These are phyloP conservation scores for Falco cherrug DNA, from an alignment of 2,797 vertebrate species.

Conservation along the genomic window DNA sequence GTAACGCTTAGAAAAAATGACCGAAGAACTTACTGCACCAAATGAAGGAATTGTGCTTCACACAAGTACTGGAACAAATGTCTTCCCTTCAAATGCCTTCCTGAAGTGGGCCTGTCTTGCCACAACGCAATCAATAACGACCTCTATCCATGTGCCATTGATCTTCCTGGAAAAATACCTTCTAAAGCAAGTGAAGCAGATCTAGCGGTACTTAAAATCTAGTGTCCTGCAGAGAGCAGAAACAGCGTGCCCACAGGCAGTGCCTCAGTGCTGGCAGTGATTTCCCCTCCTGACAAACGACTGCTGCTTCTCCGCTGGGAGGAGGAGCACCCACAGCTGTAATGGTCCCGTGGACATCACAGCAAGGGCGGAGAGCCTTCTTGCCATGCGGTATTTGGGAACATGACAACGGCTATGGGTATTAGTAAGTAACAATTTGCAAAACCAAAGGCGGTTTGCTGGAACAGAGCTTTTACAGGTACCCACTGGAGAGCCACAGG, in stretches of 20 bases:
- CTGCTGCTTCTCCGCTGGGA: not conserved
- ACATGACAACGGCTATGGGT: not conserved
- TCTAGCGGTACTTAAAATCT: not conserved
- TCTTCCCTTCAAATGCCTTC: not conserved
- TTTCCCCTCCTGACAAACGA: not conserved
- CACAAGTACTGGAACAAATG: not conserved
- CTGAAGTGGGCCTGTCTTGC: not conserved
- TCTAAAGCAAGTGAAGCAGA: not conserved
- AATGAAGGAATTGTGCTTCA: not conserved
- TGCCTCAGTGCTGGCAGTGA: not conserved
- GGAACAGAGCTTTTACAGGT: not conserved
- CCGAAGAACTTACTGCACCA: not conserved
- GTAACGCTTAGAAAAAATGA: not conserved
- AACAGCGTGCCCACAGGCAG: not conserved
- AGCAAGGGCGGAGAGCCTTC: not conserved
- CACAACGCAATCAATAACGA: not conserved
- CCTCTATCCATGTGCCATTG: not conserved
- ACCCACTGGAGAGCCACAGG: not conserved
- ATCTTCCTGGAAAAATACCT: not conserved
- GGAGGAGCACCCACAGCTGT: not conserved
- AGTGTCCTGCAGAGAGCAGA: not conserved
- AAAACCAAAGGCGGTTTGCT: not conserved
- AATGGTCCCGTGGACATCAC: rapidly evolving
- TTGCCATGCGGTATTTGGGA: not conserved
- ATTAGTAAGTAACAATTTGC: not conserved